Percentiles rank a stretch among this genome's conserved stretches.
Conservation (phyloP, 2,797 vertebrate species). For the Octomys mimax region DNA sequence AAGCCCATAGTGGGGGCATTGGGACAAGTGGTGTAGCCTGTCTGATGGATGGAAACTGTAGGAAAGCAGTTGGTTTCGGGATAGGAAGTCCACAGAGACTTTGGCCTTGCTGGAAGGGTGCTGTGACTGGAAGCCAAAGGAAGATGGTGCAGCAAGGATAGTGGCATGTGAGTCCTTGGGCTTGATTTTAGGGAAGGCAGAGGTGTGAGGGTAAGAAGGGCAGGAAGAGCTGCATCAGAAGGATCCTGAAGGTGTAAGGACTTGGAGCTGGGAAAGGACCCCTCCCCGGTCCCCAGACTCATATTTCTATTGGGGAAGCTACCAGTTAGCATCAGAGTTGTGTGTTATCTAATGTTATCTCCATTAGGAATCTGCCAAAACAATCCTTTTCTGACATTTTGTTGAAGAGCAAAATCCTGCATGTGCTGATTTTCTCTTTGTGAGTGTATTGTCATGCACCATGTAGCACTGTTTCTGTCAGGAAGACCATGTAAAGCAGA, state of each 20-base stretch:
- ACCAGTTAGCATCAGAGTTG: background rate
- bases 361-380: background rate
- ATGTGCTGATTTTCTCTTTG: background rate
- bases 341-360: background rate
- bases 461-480: background rate
- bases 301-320: background rate
- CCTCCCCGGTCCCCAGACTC: background rate
- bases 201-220: background rate
- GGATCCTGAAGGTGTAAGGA: background rate
- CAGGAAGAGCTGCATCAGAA: background rate
- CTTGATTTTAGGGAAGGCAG: background rate
- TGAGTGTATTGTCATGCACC: background rate
- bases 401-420: background rate
- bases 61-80: background rate
- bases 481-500: background rate
- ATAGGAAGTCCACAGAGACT: background rate
- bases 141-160: background rate
- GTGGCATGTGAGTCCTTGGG: background rate
- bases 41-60: background rate
- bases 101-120: background rate
- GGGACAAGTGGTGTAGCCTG: background rate
- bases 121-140: background rate
- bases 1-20: background rate
- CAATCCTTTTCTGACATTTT: background rate
- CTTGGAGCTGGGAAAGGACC: background rate